Percentiles rank a stretch among this genome's conserved stretches.
These are phyloP conservation scores for Muschampia staudingeri DNA, from an alignment of 2,888 invertebrate genomes.

Conservation along the genomic window DNA sequence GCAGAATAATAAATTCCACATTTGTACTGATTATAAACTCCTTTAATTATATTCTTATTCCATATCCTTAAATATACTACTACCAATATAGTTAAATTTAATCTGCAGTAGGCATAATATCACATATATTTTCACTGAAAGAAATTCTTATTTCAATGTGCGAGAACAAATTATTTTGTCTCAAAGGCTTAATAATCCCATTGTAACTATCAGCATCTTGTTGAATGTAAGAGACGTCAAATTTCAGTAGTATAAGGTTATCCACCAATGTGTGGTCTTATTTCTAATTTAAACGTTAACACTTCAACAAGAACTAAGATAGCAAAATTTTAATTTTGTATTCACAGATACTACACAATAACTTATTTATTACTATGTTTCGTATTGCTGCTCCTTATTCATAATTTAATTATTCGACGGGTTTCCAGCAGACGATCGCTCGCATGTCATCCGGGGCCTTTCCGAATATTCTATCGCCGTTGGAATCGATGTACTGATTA, in stretches of 20 bases:
- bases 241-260: background rate
- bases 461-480: conserved; percentile 94
- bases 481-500: conserved; percentile 94
- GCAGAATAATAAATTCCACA: background rate
- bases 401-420: conserved; percentile 74
- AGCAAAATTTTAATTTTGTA: background rate
- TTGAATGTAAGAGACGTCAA: background rate
- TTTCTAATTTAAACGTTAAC: background rate
- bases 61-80: conserved; percentile 9
- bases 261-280: background rate
- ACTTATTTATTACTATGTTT: conserved; percentile 26
- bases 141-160: background rate
- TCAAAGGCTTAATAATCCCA: background rate
- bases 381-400: background rate
- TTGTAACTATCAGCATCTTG: background rate
- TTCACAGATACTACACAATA: conserved; percentile 9
- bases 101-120: conserved; percentile 1
- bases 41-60: background rate
- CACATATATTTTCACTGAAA: background rate
- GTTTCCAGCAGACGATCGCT: conserved; percentile 96
- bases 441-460: conserved; percentile 95
- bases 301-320: background rate
- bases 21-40: background rate
- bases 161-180: background rate
- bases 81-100: background rate